Evolutionary conservation across 2,888 invertebrate species (phyloP).

Genomic region (Xiphydria camelus): DNA sequence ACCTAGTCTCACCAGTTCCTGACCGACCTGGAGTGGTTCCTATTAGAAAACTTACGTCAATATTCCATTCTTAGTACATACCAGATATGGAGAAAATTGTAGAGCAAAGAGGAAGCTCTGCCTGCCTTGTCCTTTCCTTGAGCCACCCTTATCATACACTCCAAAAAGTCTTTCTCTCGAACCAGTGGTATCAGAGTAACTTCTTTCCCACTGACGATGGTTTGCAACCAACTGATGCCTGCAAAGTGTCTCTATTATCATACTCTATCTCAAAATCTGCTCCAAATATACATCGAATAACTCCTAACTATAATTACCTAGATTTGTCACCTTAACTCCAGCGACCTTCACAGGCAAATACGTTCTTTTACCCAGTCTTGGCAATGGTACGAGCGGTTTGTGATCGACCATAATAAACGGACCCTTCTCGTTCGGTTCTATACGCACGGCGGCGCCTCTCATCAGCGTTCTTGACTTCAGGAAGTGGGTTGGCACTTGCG

Average conservation of each 20-base stretch:
- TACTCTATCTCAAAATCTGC: constrained; percentile 1
- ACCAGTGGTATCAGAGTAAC: constrained; percentile 60
- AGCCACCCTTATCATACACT: constrained; percentile 56
- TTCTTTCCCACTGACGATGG: constrained; percentile 60
- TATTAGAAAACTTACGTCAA: constrained; percentile 29
- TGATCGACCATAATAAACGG: constrained; percentile 62
- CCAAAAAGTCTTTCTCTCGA: constrained; percentile 55
- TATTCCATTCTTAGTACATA: neutral
- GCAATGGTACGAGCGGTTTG: constrained; percentile 62
- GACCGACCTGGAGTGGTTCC: constrained; percentile 61
- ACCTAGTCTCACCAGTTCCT: constrained; percentile 60
- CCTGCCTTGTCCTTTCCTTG: constrained; percentile 27
- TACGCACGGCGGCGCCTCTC: constrained; percentile 60
- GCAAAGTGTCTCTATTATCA: constrained; percentile 4
- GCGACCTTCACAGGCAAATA: constrained; percentile 62
- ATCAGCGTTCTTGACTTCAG: constrained; percentile 61
- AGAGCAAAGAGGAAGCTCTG: neutral
- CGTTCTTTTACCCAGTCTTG: constrained; percentile 61
- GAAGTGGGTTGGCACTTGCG: constrained; percentile 64
- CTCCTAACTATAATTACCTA: constrained; percentile 47
- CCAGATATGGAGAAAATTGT: neutral
- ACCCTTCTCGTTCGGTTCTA: constrained; percentile 61
- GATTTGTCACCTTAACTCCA: constrained; percentile 58
- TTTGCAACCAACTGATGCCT: constrained; percentile 66
- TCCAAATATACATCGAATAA: neutral